These are phyloP conservation scores for Calonectris borealis DNA, from an alignment of 2,113 vertebrate genomes.

Conservation along the genomic window DNA sequence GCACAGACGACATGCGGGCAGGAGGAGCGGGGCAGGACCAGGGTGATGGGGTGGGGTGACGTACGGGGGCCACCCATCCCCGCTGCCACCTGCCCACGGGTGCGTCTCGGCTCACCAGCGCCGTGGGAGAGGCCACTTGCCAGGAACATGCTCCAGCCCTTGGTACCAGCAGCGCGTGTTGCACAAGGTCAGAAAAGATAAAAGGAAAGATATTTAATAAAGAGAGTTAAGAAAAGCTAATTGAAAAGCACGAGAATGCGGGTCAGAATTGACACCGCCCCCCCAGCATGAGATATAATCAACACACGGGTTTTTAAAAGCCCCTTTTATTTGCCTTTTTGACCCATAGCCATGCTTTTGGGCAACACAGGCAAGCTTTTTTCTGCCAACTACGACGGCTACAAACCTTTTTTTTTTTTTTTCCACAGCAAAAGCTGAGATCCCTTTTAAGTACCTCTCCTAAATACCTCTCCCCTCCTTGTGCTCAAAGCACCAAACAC, in stretches of 20 bases:
- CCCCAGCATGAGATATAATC: background rate
- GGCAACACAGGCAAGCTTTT: rapidly evolving
- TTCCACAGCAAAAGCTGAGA: background rate
- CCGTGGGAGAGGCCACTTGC: background rate
- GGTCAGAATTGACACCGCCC: background rate
- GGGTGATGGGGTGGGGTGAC: background rate
- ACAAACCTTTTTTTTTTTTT: background rate
- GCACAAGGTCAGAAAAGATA: background rate
- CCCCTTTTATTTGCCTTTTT: background rate
- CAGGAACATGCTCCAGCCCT: rapidly evolving
- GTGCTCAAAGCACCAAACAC: rapidly evolving
- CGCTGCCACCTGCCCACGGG: background rate
- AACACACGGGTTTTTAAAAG: rapidly evolving
- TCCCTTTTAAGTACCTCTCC: too few relatives aligned
- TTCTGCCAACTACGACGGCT: background rate
- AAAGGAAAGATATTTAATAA: background rate
- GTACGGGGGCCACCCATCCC: background rate
- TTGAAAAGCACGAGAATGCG: rapidly evolving
- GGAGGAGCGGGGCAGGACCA: background rate
- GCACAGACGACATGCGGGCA: background rate
- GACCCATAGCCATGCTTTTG: background rate
- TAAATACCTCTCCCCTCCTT: too few relatives aligned
- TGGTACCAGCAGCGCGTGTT: rapidly evolving
- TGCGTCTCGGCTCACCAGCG: rapidly evolving
- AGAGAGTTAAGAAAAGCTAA: background rate